These are phyloP conservation scores for Drosophila fungiperda DNA, from an alignment of 2,888 invertebrate species.

Conservation along the genomic window DNA sequence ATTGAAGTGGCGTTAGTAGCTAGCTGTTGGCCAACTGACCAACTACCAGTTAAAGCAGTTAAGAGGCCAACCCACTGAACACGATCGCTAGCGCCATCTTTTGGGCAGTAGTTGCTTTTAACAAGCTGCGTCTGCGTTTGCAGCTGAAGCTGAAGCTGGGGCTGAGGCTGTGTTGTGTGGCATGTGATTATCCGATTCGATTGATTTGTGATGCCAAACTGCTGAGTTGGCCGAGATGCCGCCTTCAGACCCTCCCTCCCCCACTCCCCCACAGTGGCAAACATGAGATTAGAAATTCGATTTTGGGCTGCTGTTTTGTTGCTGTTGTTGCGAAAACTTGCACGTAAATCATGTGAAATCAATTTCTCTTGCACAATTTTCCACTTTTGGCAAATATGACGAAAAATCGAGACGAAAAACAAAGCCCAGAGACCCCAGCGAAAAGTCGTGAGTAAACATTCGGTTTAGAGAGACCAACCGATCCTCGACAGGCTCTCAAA, in stretches of 20 bases:
- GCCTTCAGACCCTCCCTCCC: neutral
- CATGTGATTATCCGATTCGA: slow-evolving; percentile 69
- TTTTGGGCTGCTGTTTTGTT: slow-evolving; percentile 53
- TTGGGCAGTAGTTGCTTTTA: slow-evolving; percentile 27
- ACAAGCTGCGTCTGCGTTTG: slow-evolving; percentile 29
- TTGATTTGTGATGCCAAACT: slow-evolving; percentile 73
- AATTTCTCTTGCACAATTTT: slow-evolving; percentile 82
- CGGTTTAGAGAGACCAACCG: slow-evolving; percentile 48
- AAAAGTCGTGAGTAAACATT: slow-evolving; percentile 78
- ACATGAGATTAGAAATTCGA: slow-evolving; percentile 79
- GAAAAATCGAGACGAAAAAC: slow-evolving; percentile 47
- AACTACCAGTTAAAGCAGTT: slow-evolving; percentile 24
- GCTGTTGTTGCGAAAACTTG: slow-evolving; percentile 54
- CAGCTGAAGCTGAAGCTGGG: neutral
- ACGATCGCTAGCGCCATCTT: slow-evolving; percentile 49
- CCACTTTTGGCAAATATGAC: slow-evolving; percentile 76
- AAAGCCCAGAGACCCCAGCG: slow-evolving; percentile 44
- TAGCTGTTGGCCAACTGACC: slow-evolving; percentile 49
- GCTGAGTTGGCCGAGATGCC: slow-evolving; percentile 33
- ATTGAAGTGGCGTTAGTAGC: slow-evolving; percentile 55
- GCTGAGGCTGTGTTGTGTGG: slow-evolving; percentile 20
- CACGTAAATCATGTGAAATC: slow-evolving; percentile 84
- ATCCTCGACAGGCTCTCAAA: slow-evolving; percentile 45
- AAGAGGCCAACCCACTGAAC: neutral
- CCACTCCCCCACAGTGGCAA: slow-evolving; percentile 7